Conservation (phyloP, 2,888 invertebrate genomes). For the Mycalesis mineus region DNA sequence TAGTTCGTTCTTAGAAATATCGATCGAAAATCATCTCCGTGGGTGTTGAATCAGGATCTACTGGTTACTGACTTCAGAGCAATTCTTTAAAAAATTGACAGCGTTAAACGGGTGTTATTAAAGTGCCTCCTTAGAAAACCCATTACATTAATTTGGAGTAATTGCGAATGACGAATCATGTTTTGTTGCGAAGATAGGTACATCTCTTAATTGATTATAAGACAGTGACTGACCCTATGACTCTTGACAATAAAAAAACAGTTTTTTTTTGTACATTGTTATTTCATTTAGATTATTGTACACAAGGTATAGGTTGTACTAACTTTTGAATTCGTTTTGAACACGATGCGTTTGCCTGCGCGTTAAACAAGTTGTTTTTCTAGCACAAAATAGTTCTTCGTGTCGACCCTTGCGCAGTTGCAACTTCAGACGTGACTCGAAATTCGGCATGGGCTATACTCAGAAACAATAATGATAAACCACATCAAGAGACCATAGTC, state of each 20-base stretch:
- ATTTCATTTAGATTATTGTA: not conserved
- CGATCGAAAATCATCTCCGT: not conserved
- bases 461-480: too few relatives aligned
- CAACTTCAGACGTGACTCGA: too few relatives aligned
- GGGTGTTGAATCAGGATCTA: constrained; percentile 4
- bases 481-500: too few relatives aligned
- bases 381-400: too few relatives aligned
- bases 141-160: constrained; percentile 10
- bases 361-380: too few relatives aligned
- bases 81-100: constrained; percentile 4
- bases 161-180: constrained; percentile 6
- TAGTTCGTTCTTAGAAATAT: too few relatives aligned
- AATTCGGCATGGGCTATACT: too few relatives aligned
- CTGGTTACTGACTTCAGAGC: not conserved
- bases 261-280: not conserved
- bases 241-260: not conserved
- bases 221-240: not conserved
- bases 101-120: constrained; percentile 3
- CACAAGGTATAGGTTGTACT: too few relatives aligned
- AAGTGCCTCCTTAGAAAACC: constrained; percentile 4
- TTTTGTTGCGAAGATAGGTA: not conserved
- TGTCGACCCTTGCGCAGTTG: too few relatives aligned
- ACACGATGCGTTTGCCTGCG: too few relatives aligned
- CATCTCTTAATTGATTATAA: not conserved
- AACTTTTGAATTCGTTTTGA: too few relatives aligned